Evolutionary conservation across 2,888 invertebrate genomes (phyloP), one percentile per base, ranked within the genome.

Genomic region (Tachina fera): DNA sequence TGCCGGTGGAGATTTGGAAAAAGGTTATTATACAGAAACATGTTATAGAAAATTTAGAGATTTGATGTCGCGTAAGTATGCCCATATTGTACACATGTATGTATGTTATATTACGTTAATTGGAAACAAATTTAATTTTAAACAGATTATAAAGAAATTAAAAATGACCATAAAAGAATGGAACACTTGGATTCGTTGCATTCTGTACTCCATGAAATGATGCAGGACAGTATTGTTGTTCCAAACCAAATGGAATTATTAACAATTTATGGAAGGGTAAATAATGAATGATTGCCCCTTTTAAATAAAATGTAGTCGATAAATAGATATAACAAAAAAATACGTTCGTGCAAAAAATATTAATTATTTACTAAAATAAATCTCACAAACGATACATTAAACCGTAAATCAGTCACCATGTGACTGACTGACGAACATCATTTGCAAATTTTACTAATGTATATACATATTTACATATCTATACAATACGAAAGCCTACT

Each of bases 201-300:
- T 89, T 95, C 93, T 6, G 96, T 98, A 4, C 92, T 98, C 13
- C 93, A 93, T 79, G 95, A 96, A 88, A 96, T 96, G 92, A 93
- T 97, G 75, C 87, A 88, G 14, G 95, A 95, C 47, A 95, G 95
- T 87, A 93, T 94, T 76, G 94, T 94, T 41, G 92, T 98, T 72
- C 97, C 98, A 9, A 96, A 96, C 91, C 93, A 94, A 19, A 95
- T 95, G 0, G 96, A 97, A 91, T 93, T 98, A 9, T 94, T 97
- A 93, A 96, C 96, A 74, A 95, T 98, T 87, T 98, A 97, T 94
- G 98, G 98, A 77, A 95, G 97, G 92, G 97, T 97, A 94, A 94
- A 93, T 81, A 19, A 43, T 47, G 45, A 67, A 47, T 45, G 13
- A 13, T 10, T 53, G 16, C 31, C 39, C 10, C 11, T 31, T 31